Evolutionary conservation across 2,113 vertebrate genomes (phyloP), one percentile per base, ranked within the genome.

Genomic region (Casuarius casuarius): DNA sequence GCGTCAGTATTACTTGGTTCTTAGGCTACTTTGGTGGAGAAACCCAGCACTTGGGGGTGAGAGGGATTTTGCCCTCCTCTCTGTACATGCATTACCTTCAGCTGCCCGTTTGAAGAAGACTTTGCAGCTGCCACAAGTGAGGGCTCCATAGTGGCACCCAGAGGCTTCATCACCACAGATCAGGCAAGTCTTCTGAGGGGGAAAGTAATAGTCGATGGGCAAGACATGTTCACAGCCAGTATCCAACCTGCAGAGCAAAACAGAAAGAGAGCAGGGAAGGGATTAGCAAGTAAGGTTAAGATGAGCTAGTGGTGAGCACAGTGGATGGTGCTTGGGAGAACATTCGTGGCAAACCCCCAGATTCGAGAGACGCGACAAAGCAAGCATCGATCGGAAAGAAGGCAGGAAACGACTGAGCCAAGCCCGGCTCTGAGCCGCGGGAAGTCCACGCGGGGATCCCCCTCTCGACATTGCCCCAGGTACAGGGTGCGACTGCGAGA

Each of bases 21-120:
- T 54, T 8, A 18, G 25, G 49, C 66, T 70, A 5, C 87, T 59
- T 23, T 26, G 14, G 46, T 14, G 63, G 51, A n/a, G 51, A 67
- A 67, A 73, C 46, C 28, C 62, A 59, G 10, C 3, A 4, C 46
- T 3, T 25, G 48, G 49, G 56, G 35, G 54, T 28, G 38, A 40
- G 71, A 85, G 63, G 7, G 58, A 23, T 10, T 31, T 58, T 25
- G 33, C 54, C 54, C 33, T 54, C 15, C 25, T 4, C 74, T 44
- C 65, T 35, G 73, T 20, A 13, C 2, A 9, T 1, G 19, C 28
- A 22, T 97, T 99, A 99, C 99, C 99, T 99, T 99, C 99, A 73
- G 99, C 99, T 1, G 99, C 99, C 96, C 99, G 98, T 97, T 99
- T 99, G 98, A 99, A 99, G 98, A 99, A 99, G 93, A 99, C 99